Evolutionary conservation across 2,797 vertebrate genomes (phyloP), one percentile per base, ranked within the genome.

Genomic region (Poeciliopsis turneri): DNA sequence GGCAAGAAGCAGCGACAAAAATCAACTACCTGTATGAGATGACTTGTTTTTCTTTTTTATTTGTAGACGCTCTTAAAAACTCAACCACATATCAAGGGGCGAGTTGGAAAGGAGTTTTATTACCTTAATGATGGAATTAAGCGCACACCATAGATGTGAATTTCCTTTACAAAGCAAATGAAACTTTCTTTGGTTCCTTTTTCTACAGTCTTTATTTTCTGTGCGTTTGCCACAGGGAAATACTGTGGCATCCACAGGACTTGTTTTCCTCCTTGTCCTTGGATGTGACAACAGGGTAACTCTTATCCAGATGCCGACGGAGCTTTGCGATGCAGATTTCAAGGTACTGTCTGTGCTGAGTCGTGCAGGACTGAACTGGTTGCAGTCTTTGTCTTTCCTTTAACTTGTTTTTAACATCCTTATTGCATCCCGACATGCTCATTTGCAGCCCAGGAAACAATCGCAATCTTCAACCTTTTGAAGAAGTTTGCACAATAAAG

Each of bases 241-340:
- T 57, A 70, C 78, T 82, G 90, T 88, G 87, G 89, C 79, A 53
- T 74, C 39, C 84, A 85, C 41, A 80, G 46, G 83, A 71, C 76
- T 84, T 16, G 30, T 72, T 82, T 75, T 84, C 79, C 80, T 71
- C 71, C 86, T 90, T 88, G 78, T 87, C 81, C 83, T 91, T 92
- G 85, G 89, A 95, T 83, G 91, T 90, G 90, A 94, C 93, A 92
- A 96, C 95, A 96, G 95, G 95, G 96, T 96, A 95, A 95, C 84
- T 89, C 85, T 83, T 86, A 86, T 92, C 90, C 86, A 77, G 81
- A 89, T 46, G 25, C 74, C 79, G 82, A 87, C 77, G 81, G 86
- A 88, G 88, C 86, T 87, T 79, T 80, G 84, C 53, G 39, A 75
- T 77, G 81, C 84, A 83, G 83, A 81, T 76, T 85, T 86, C 78